Conservation (phyloP, 2,797 vertebrate genomes). For the Silurus lanzhouensis region DNA sequence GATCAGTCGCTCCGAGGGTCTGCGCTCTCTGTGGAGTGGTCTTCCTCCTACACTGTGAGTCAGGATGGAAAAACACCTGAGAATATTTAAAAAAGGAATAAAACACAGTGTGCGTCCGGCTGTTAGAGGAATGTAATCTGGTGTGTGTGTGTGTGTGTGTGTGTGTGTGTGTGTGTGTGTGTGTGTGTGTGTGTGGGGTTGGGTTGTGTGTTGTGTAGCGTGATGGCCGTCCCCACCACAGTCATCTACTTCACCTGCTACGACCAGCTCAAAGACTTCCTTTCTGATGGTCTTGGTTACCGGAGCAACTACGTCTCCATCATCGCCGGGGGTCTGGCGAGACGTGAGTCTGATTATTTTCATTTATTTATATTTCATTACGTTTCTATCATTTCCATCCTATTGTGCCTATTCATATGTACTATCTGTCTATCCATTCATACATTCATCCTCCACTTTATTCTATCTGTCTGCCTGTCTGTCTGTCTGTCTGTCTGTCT, state of each 20-base stretch:
- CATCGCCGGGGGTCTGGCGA: conserved; percentile 84
- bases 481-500: too few relatives aligned
- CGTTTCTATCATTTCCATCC: not conserved
- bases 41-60: conserved; percentile 96
- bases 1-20: conserved; percentile 87
- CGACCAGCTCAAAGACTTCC: conserved; percentile 86
- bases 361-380: not conserved
- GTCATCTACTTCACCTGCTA: conserved; percentile 95
- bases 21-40: conserved; percentile 92
- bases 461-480: too few relatives aligned
- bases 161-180: too few relatives aligned
- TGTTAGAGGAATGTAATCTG: not conserved
- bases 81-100: not conserved
- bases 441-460: too few relatives aligned
- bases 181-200: not conserved
- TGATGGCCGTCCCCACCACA: conserved; percentile 95
- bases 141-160: too few relatives aligned
- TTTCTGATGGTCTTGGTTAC: conserved; percentile 72
- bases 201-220: conserved; percentile 66
- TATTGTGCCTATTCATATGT: not conserved
- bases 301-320: conserved; percentile 81
- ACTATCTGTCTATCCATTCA: too few relatives aligned
- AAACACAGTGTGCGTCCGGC: not conserved
- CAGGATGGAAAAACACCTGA: not conserved
- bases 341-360: conserved; percentile 77